Base-by-base conservation (phyloP, 92 coral and sea anemone species). In the Phenganax marumi region DNA sequence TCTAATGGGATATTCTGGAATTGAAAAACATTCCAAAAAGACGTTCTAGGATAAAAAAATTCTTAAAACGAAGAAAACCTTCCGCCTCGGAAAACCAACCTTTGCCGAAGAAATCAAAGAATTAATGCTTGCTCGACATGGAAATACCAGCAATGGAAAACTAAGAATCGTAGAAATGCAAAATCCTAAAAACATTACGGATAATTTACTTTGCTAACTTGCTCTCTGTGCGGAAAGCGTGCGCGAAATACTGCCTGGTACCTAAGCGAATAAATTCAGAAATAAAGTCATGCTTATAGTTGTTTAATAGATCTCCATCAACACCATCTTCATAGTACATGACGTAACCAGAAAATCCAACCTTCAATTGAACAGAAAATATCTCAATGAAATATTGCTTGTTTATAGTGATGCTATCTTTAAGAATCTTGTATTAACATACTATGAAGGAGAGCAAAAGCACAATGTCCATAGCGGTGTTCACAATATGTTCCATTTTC, bases 131-230 rank as follows among this genome's bases (percentile, higher is more conserved):
- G 91, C 90, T 88, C 98, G 87, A 73, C 93, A 85, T 55, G 98
- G 98, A 66, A 90, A 95, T 61, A 92, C 97, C 95, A 95, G 87
- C 62, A 95, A 85, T 8, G 98, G 98, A 81, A 95, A 90, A 84
- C 98, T 95, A 52, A 95, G 90, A 76, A 95, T 81, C 12, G 93
- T 97, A 54, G 98, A 96, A 91, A 96, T 86, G 70, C 87, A 87
- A 87, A 96, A 96, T n/a, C 99, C 99, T 96, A 88, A 6, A 58
- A 58, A 6, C 21, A 23, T 18, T 58, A 5, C 21, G 13, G 65
- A 58, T 14, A 64, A 21, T 22, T 64, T 21, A 64, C 6, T 22
- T 21, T 8, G 3, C 25, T 62, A 14, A 62, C 1, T 13, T 9
- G 22, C 70, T 3, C 10, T 6, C 22, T 58, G 26, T n/a, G 17